These are phyloP conservation scores for Malacoraja senta DNA, from an alignment of 2,797 vertebrate genomes.

Conservation along the genomic window DNA sequence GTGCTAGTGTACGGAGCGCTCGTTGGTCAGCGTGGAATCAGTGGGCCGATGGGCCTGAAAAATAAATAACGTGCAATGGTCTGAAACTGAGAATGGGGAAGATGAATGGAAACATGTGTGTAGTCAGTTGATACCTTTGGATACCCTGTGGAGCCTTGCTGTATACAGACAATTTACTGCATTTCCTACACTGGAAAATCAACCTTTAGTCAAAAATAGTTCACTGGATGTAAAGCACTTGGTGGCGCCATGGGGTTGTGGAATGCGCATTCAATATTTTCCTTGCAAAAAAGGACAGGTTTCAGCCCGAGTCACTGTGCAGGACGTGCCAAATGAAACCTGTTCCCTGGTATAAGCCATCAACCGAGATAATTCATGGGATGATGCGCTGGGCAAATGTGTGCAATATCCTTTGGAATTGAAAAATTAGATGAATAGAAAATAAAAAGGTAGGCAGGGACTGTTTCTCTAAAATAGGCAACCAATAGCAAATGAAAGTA, in stretches of 20 bases:
- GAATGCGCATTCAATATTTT: background rate
- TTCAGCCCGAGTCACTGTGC: background rate
- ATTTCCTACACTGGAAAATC: background rate
- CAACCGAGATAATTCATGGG: background rate
- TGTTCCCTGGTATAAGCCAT: background rate
- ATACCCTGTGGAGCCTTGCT: background rate
- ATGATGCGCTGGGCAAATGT: background rate
- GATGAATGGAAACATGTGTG: too few relatives aligned
- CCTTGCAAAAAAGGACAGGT: background rate
- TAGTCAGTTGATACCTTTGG: too few relatives aligned
- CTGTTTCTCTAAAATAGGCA: background rate
- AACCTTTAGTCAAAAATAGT: background rate
- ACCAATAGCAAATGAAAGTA: background rate
- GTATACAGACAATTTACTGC: background rate
- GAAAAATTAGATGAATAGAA: background rate
- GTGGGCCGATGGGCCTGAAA: too few relatives aligned
- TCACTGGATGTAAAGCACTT: background rate
- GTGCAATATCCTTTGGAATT: background rate
- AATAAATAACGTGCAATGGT: too few relatives aligned
- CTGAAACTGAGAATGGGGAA: too few relatives aligned
- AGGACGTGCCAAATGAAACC: background rate
- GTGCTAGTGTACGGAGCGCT: too few relatives aligned
- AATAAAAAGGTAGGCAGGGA: background rate
- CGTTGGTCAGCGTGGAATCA: too few relatives aligned
- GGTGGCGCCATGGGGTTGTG: background rate